Percentiles rank a stretch among this genome's conserved stretches.
These are phyloP conservation scores for Buathra laborator DNA, from an alignment of 2,888 invertebrate genomes.

Conservation along the genomic window DNA sequence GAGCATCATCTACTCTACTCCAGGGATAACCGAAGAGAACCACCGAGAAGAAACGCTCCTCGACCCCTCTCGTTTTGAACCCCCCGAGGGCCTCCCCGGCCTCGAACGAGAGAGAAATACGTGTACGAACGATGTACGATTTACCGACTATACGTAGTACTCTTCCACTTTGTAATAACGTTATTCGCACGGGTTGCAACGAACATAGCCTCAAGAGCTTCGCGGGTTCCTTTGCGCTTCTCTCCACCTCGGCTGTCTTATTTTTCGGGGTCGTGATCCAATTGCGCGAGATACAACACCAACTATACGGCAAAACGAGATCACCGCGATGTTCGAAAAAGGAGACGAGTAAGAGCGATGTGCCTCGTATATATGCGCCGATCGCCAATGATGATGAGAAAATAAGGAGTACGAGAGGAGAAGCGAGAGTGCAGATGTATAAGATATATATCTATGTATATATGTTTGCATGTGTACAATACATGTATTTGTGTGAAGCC, in stretches of 20 bases:
- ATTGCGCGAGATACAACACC: constrained; percentile 63
- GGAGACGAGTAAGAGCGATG: constrained; percentile 53
- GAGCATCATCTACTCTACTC: constrained; percentile 24
- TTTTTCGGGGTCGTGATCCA: constrained; percentile 72
- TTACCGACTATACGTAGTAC: neutral
- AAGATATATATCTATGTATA: neutral
- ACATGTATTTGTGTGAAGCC: constrained; percentile 20
- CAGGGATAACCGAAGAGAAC: constrained; percentile 10
- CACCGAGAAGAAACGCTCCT: constrained; percentile 44
- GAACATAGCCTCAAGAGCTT: constrained; percentile 21
- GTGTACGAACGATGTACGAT: constrained; percentile 43
- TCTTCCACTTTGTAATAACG: constrained; percentile 53
- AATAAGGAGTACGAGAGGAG: constrained; percentile 43
- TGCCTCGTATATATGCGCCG: constrained; percentile 24
- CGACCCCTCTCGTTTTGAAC: constrained; percentile 52
- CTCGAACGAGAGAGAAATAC: constrained; percentile 63
- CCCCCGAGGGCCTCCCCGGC: constrained; percentile 65
- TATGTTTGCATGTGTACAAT: neutral
- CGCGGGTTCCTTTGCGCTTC: constrained; percentile 39
- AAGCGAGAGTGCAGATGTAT: constrained; percentile 38
- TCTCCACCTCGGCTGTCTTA: constrained; percentile 49
- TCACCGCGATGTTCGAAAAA: constrained; percentile 60
- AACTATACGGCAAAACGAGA: constrained; percentile 66
- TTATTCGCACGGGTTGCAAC: constrained; percentile 37
- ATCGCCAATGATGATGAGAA: constrained; percentile 59